phyloP scores from a whole-genome alignment of 2,113 vertebrate genomes.

The Charadrius vociferus region DNA sequence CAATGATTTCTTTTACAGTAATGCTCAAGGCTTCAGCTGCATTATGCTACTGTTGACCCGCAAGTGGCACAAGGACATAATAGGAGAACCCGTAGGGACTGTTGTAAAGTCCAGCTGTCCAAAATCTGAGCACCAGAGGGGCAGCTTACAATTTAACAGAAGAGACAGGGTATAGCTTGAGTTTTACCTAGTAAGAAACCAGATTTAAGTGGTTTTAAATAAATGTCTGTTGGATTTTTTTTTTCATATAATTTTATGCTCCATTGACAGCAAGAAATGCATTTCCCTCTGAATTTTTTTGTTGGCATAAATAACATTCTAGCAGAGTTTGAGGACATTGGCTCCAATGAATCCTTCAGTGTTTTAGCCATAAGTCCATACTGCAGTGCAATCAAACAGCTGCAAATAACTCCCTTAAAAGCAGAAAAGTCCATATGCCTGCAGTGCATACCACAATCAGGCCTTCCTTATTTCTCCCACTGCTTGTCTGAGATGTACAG shows the following conservation, averaged over 20 bases:
- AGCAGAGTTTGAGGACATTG: not conserved
- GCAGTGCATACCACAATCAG: not conserved
- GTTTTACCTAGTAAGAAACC: not conserved
- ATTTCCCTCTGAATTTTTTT: not conserved
- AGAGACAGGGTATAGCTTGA: not conserved
- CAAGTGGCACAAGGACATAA: not conserved
- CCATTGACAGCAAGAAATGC: not conserved
- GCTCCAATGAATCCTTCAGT: not conserved
- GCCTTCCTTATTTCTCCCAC: not conserved
- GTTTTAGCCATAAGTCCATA: not conserved
- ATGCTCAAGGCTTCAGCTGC: not conserved
- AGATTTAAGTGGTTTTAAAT: not conserved
- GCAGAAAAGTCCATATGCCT: not conserved
- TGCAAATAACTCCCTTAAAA: not conserved
- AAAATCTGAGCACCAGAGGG: not conserved
- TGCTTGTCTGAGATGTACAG: not conserved
- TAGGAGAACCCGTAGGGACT: not conserved
- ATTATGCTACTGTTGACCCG: not conserved
- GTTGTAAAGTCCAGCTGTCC: not conserved
- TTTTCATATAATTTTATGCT: not conserved
- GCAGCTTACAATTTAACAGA: not conserved
- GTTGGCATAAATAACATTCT: not conserved
- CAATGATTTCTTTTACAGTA: not conserved
- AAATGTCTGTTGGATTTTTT: accelerated
- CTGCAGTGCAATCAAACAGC: not conserved